These are phyloP conservation scores for Amphiura filiformis DNA, from an alignment of 35 echinoderm and acorn worm genomes.

Conservation along the genomic window DNA sequence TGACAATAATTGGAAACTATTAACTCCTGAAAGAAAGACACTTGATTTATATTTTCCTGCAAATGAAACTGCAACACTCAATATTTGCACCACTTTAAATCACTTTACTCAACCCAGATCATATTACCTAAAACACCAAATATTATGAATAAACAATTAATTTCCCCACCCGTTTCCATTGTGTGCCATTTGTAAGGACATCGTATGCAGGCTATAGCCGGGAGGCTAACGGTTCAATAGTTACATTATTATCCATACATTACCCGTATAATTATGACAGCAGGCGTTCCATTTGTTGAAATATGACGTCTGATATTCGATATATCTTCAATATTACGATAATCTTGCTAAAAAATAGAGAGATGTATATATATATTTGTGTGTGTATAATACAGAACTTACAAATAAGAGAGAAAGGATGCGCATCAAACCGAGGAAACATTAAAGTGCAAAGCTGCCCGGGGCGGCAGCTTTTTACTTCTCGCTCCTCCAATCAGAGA, in stretches of 20 bases:
- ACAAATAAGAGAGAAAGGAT: background rate
- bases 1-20: too few species aligned
- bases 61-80: background rate
- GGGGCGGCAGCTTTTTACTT: background rate
- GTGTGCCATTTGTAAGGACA: background rate
- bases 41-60: too few species aligned
- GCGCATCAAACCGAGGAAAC: background rate
- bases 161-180: background rate
- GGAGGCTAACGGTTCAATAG: background rate
- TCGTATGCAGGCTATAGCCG: background rate
- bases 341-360: background rate
- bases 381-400: background rate
- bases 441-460: background rate
- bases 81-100: background rate
- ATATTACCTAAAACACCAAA: background rate
- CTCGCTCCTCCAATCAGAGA: background rate
- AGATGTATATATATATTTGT: too few species aligned
- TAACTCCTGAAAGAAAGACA: too few species aligned
- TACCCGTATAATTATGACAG: background rate
- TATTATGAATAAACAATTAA: background rate
- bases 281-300: background rate
- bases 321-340: background rate
- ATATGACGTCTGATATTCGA: background rate
- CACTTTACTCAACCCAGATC: background rate
- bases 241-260: background rate